A percentile compares a stretch with the other conserved stretches of the same genome.
Evolutionary conservation across 2,113 vertebrate species (phyloP).

Genomic region (Chauna torquata): DNA sequence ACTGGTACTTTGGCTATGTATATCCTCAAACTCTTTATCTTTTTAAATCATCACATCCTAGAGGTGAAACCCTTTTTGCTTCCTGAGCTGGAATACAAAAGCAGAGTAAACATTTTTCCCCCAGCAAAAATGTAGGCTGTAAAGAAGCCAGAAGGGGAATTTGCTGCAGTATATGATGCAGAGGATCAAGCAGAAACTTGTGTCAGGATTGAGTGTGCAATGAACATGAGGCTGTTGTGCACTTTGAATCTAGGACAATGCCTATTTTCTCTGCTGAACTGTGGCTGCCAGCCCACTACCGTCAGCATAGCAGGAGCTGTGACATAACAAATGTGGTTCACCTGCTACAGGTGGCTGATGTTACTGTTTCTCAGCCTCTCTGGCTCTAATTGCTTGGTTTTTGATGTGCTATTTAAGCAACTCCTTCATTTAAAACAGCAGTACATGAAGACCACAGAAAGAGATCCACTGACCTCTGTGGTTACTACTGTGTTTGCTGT

Average conservation of each 20-base stretch:
- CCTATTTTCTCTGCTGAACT: background rate
- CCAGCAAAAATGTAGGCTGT: background rate
- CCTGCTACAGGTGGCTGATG: background rate
- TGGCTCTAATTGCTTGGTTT: background rate
- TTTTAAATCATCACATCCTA: background rate
- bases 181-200: background rate
- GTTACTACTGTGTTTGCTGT: background rate
- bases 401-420: background rate
- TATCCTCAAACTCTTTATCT: background rate
- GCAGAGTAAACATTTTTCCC: background rate
- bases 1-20: background rate
- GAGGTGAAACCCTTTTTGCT: background rate
- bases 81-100: background rate
- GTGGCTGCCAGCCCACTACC: constrained; percentile 26
- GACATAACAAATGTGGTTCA: background rate
- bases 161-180: background rate
- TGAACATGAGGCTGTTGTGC: background rate
- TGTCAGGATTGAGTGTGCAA: background rate
- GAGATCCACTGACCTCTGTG: background rate
- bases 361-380: background rate
- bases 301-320: background rate
- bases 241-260: constrained; percentile 21
- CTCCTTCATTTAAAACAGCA: background rate
- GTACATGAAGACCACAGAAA: background rate
- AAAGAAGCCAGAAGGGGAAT: background rate